Evolutionary conservation across 1,140 invertebrate genomes (phyloP), one percentile per base, ranked within the genome.

Genomic region (Cyrtorhinus lividipennis): DNA sequence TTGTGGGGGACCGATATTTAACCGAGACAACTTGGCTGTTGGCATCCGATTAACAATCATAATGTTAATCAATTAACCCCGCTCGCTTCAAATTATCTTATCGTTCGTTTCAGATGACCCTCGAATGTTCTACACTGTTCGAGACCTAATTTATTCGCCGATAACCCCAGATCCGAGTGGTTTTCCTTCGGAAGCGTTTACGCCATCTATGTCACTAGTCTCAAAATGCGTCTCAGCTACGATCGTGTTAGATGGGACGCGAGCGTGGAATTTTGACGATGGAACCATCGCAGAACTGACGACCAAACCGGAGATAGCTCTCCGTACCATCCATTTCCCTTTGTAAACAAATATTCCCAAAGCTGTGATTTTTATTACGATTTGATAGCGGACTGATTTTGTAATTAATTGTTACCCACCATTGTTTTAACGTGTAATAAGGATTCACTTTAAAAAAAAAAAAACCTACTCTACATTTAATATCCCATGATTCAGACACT

Each of bases 211-310:
- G 22, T 79, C 81, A 61, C 80, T 98, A 0, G 81, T 84, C 69
- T 98, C 94, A 0, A 81, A 91, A 62, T 98, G 95, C 78, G 88
- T 87, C 65, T 92, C 98, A 76, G 95, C 92, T 0, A 87, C 87
- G 71, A 75, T 98, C 12, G 95, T 98, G 0, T 83, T 99, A n/a
- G 96, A 99, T 75, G 95, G 95, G 20, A 92, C 92, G 60, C 84
- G 95, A 8, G 92, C 90, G 0, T 94, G 92, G 71, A 82, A 83
- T 0, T 98, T 98, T 74, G 97, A 97, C 75, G 91, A 95, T 72
- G 95, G 95, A 1, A 86, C 92, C 0, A 80, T 85, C 66, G 94
- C 90, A 0, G 72, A 85, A 22, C 73, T 99, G 12, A 88, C 95
- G 75, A 84, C 88, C 24, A 74, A 84, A 67, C 84, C 88, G 0